phyloP scores from a whole-genome alignment of 2,113 vertebrate species.

The Pygoscelis antarcticus region DNA sequence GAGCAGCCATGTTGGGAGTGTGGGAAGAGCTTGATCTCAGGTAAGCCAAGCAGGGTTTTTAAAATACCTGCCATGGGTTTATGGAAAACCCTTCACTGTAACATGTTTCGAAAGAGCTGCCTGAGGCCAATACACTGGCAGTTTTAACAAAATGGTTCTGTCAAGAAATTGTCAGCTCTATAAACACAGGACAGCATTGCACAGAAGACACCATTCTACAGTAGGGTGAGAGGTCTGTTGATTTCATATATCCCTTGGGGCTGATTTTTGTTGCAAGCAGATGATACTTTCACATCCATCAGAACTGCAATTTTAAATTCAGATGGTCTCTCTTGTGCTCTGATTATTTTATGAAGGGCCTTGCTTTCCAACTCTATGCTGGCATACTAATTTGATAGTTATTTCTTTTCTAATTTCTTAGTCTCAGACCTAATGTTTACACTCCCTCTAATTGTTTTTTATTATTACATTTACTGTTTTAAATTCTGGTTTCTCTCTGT shows the following conservation, averaged over 20 bases:
- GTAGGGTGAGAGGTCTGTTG: neutral
- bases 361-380: neutral
- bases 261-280: neutral
- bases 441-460: conserved; percentile 28
- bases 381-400: conserved; percentile 38
- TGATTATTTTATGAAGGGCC: neutral
- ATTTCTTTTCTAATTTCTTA: conserved; percentile 33
- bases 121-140: neutral
- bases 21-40: neutral
- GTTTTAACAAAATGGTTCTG: neutral
- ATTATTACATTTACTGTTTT: neutral
- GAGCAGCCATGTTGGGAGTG: neutral
- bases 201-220: neutral
- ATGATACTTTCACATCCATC: neutral
- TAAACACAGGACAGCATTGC: neutral
- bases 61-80: neutral
- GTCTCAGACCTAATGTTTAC: conserved; percentile 16
- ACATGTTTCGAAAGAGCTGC: neutral
- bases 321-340: conserved; percentile 23
- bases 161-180: neutral
- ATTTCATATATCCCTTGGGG: neutral
- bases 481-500: neutral
- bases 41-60: neutral
- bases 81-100: neutral
- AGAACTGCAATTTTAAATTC: conserved; percentile 29